These are phyloP conservation scores for Clarias magur DNA, from an alignment of 2,113 vertebrate genomes.

Conservation along the genomic window DNA sequence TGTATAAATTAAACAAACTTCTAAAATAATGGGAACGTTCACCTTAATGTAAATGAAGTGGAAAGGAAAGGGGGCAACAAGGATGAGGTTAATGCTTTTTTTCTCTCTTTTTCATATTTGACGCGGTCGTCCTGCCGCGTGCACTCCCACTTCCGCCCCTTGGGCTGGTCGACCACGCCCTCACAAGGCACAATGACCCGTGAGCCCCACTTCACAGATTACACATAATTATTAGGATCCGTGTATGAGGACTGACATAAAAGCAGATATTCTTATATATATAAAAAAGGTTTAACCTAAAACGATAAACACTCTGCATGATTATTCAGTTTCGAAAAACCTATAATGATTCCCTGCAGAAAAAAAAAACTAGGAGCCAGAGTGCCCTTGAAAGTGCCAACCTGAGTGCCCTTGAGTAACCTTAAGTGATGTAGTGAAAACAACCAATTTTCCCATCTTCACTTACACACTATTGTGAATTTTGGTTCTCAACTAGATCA, in stretches of 20 bases:
- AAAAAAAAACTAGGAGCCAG: background rate
- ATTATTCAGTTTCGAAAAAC: background rate
- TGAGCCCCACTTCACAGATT: conserved; percentile 81
- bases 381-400: background rate
- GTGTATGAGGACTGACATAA: background rate
- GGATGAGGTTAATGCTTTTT: conserved; percentile 79
- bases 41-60: conserved; percentile 62
- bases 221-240: conserved; percentile 16
- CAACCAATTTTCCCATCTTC: background rate
- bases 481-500: background rate
- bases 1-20: background rate
- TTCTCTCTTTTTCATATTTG: conserved; percentile 39
- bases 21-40: conserved; percentile 41
- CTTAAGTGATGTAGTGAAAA: background rate
- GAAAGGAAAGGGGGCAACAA: conserved; percentile 61
- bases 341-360: background rate
- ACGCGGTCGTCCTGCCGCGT: conserved; percentile 47
- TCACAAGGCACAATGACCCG: conserved; percentile 82
- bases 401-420: background rate
- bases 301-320: background rate
- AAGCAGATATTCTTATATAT: background rate
- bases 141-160: conserved; percentile 87
- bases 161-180: conserved; percentile 89
- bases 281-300: background rate
- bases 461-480: background rate